Evolutionary conservation across 1,140 invertebrate species (phyloP), one percentile per base, ranked within the genome.

Genomic region (Apis laboriosa): DNA sequence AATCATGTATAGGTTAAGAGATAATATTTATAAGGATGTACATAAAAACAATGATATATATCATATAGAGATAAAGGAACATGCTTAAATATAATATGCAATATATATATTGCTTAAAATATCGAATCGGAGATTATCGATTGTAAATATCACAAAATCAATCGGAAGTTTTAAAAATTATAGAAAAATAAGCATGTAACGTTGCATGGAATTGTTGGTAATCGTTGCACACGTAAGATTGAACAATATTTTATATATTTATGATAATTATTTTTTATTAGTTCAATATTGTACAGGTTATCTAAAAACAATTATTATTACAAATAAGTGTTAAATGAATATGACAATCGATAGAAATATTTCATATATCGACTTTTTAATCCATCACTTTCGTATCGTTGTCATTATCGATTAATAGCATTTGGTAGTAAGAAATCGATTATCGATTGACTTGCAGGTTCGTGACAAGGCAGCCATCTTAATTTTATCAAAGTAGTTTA

Each of bases 211-310:
- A 28, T 61, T 9, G 24, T 28, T 21, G 55, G 13, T 24, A 70
- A 43, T 63, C 63, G 19, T 77, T 28, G 17, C 58, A 56, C 24
- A 72, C 70, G 51, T 34, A 53, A 34, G 63, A 55, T 77, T 24
- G 49, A 63, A 63, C 15, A 21, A 43, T 61, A 51, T 73, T 28
- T 53, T 53, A 73, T 61, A 61, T 72, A 61, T 73, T 73, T 15
- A 53, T 28, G 24, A 55, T 5, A 21, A 55, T 67, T 28, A 15
- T 66, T 55, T 77, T 43, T 28, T 74, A 34, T 24, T n/a, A 24
- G 58, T 58, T n/a, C 7, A 70, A 49, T 51, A 28, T 53, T 17
- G 58, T 53, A 64, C 2, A 21, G 15, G 17, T 15, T 76, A 53
- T 61, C 21, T 53, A 24, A 49, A 68, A 64, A 13, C 17, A 24